These are phyloP conservation scores for Xiphydria camelus DNA, from an alignment of 2,888 invertebrate species.

Conservation along the genomic window DNA sequence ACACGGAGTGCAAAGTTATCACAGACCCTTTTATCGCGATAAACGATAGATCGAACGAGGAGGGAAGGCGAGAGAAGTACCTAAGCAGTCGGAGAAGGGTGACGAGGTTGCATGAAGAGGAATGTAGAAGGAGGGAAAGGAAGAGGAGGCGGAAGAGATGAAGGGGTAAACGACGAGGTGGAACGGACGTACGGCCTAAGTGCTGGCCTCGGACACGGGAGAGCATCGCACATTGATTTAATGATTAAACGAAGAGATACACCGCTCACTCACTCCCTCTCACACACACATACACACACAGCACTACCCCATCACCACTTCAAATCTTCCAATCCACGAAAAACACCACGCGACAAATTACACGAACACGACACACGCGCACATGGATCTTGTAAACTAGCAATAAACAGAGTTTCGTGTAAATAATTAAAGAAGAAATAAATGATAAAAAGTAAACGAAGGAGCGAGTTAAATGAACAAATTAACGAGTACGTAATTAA, in stretches of 20 bases:
- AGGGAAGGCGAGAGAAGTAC: too few species aligned
- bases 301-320: slow-evolving; percentile 12
- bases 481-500: neutral
- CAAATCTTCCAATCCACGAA: too few species aligned
- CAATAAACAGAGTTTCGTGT: slow-evolving; percentile 46
- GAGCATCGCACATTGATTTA: slow-evolving; percentile 2
- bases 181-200: slow-evolving; percentile 39
- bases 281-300: too few species aligned
- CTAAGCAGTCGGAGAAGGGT: too few species aligned
- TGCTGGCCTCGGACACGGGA: slow-evolving; percentile 15
- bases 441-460: slow-evolving; percentile 5
- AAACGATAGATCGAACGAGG: too few species aligned
- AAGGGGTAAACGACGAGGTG: slow-evolving; percentile 8
- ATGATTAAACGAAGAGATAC: too few species aligned
- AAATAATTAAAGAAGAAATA: slow-evolving; percentile 29
- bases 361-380: neutral
- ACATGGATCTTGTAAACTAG: slow-evolving; percentile 45
- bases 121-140: neutral
- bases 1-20: slow-evolving; percentile 41
- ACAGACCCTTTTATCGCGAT: slow-evolving; percentile 21
- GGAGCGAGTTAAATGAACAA: neutral
- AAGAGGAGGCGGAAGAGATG: slow-evolving; percentile 7
- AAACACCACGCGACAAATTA: too few species aligned
- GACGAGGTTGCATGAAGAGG: neutral
- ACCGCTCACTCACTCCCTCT: too few species aligned